Evolutionary conservation across 2,797 vertebrate species (phyloP).

Genomic region (Florisuga fusca): DNA sequence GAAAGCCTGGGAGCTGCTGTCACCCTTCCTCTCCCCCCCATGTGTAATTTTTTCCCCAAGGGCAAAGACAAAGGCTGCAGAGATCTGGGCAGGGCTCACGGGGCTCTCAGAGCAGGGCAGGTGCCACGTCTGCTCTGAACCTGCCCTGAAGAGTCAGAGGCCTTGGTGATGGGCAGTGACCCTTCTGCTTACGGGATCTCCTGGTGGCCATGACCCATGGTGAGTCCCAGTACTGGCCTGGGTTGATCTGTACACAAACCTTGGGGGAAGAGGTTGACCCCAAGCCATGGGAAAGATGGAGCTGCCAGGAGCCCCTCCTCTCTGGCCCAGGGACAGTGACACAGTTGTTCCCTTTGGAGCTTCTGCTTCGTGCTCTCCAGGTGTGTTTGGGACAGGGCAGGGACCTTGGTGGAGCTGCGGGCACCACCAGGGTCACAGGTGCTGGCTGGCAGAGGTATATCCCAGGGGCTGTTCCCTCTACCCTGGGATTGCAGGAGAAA

Average conservation of each 20-base stretch:
- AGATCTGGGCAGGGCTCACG: not conserved
- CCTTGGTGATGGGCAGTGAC: not conserved
- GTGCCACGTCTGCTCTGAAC: not conserved
- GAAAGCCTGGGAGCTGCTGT: not conserved
- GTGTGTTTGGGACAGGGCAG: not conserved
- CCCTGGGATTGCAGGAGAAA: not conserved
- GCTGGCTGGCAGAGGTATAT: not conserved
- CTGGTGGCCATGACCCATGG: rapidly evolving
- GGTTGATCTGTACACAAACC: rapidly evolving
- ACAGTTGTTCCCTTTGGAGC: not conserved
- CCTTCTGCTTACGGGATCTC: not conserved
- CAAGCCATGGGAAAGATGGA: rapidly evolving
- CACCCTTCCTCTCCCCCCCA: rapidly evolving
- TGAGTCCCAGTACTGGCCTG: not conserved
- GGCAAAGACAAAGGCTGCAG: not conserved
- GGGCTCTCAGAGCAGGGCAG: not conserved
- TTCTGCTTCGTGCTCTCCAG: rapidly evolving
- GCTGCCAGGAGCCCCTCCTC: not conserved
- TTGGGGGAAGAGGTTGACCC: not conserved
- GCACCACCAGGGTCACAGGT: rapidly evolving
- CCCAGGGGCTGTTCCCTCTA: not conserved
- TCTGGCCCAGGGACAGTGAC: not conserved
- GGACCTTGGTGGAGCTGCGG: not conserved
- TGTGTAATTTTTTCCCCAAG: rapidly evolving
- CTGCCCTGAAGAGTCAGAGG: not conserved